These are phyloP conservation scores for Macroglossus sobrinus DNA, from an alignment of 2,113 vertebrate genomes.

Conservation along the genomic window DNA sequence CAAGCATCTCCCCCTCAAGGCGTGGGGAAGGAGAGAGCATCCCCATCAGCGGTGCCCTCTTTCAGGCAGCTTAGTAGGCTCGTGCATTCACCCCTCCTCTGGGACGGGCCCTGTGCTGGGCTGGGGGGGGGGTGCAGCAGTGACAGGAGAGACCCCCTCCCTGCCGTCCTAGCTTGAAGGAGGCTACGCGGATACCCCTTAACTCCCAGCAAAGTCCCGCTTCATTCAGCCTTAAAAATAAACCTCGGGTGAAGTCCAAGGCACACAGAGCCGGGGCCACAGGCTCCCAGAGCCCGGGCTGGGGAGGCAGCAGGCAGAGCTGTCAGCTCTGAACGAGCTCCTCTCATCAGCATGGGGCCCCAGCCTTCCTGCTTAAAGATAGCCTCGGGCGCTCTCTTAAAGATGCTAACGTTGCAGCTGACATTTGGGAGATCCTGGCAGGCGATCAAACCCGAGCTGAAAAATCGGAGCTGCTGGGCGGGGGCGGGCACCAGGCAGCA, in stretches of 20 bases:
- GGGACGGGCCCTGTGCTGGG: not conserved
- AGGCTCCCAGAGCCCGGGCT: not conserved
- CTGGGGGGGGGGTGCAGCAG: not conserved
- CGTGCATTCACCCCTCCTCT: fast-evolving
- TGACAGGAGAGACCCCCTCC: not conserved
- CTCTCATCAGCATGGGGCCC: slow-evolving; percentile 64
- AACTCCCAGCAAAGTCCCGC: not conserved
- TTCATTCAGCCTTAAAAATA: not conserved
- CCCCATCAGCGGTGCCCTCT: fast-evolving
- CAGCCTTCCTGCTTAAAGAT: slow-evolving; percentile 68
- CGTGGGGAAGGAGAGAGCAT: not conserved
- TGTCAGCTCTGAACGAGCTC: not conserved
- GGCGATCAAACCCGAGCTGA: slow-evolving; percentile 69
- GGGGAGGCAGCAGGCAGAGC: not conserved
- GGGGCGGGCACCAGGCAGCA: slow-evolving; percentile 38
- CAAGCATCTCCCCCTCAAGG: not conserved
- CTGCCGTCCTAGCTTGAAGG: not conserved
- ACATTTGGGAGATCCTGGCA: slow-evolving; percentile 75
- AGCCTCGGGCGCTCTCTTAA: slow-evolving; percentile 67
- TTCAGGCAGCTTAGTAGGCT: not conserved
- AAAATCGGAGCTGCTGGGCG: slow-evolving; percentile 48
- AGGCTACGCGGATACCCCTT: not conserved
- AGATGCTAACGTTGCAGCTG: slow-evolving; percentile 68
- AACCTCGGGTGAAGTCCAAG: not conserved
- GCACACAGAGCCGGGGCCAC: not conserved